phyloP scores from a whole-genome alignment of 2,888 invertebrate genomes.

The Meteorus colon region DNA sequence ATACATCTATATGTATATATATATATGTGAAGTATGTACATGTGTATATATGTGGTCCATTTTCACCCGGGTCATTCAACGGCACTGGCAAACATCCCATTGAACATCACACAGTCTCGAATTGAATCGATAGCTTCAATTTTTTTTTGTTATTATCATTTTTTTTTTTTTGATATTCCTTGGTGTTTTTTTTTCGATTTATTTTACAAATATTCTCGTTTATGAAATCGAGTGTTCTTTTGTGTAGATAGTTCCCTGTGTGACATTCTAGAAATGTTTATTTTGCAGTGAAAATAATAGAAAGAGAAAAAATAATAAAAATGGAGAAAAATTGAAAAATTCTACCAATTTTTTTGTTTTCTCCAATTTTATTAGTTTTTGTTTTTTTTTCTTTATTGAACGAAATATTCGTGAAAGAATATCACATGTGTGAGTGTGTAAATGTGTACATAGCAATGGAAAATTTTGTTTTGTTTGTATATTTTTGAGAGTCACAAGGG shows the following conservation, averaged over 20 bases:
- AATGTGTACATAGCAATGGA: not conserved
- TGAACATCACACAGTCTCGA: not conserved
- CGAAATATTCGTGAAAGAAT: not conserved
- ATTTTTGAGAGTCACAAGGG: constrained; percentile 1
- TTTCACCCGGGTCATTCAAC: not conserved
- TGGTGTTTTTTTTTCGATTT: not conserved
- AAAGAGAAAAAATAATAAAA: not conserved
- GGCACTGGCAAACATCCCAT: constrained; percentile 22
- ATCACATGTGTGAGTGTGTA: not conserved
- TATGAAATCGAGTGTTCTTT: too few relatives aligned
- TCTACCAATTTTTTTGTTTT: not conserved
- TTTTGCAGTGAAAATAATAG: not conserved
- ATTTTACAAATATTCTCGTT: not conserved
- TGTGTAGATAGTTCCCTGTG: not conserved
- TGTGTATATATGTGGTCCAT: not conserved
- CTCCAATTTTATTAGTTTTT: not conserved
- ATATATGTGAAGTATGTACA: too few relatives aligned
- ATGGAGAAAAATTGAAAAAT: not conserved
- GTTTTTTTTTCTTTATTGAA: not conserved
- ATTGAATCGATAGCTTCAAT: constrained; percentile 2
- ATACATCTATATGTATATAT: not conserved
- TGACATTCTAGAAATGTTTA: not conserved
- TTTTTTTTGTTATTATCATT: not conserved
- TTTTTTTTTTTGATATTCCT: not conserved
- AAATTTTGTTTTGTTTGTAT: not conserved